Conservation (phyloP, 2,113 vertebrate species). For the Promerops cafer region DNA sequence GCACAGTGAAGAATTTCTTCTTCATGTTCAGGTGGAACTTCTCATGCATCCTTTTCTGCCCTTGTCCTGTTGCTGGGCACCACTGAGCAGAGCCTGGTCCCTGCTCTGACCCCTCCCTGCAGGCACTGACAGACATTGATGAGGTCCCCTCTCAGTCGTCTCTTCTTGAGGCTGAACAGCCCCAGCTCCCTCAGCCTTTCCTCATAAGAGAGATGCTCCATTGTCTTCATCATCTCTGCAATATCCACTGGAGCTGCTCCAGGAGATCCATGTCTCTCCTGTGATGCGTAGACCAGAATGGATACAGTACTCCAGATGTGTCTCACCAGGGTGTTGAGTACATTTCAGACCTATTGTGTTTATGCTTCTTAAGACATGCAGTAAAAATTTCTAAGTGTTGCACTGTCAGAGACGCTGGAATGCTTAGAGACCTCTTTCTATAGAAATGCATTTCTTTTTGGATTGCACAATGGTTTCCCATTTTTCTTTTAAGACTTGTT, state of each 20-base stretch:
- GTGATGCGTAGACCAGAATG: not conserved
- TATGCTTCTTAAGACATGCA: not conserved
- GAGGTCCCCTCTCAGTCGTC: accelerated
- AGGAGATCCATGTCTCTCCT: not conserved
- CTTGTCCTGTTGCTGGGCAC: not conserved
- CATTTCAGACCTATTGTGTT: not conserved
- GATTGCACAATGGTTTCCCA: not conserved
- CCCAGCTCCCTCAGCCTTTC: not conserved
- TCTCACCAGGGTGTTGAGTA: not conserved
- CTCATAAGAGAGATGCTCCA: not conserved
- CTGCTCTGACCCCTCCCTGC: not conserved
- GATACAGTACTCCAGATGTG: too few species aligned
- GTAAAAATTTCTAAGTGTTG: not conserved
- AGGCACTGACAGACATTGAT: not conserved
- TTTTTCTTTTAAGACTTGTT: not conserved
- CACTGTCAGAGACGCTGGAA: not conserved
- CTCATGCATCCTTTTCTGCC: accelerated
- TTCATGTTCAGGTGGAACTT: not conserved
- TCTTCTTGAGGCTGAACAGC: accelerated
- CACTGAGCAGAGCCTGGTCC: not conserved
- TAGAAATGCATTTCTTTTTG: not conserved
- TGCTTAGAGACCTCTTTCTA: not conserved
- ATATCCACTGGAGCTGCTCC: accelerated
- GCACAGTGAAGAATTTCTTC: accelerated
- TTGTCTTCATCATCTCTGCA: not conserved